Base-by-base conservation (phyloP, 2,888 invertebrate genomes). In the Hyppa rectilinea region DNA sequence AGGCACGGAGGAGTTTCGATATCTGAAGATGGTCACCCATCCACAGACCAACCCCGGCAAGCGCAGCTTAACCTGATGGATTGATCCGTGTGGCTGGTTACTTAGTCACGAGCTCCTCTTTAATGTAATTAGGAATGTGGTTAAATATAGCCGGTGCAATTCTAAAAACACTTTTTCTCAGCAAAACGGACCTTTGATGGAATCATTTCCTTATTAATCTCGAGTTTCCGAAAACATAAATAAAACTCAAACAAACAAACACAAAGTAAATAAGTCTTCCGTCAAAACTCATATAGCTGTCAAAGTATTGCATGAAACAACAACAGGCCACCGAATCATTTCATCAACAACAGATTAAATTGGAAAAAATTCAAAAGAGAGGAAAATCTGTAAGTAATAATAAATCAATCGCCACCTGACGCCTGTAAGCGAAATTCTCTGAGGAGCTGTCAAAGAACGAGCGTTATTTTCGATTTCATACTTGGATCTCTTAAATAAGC, bases 351-450 rank as follows among this genome's bases (percentile, higher is more conserved):
- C 12, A 61, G 45, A 62, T 75, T 63, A 47, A 53, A 71, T 75
- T 71, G 71, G 40, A 74, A 71, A 63, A 40, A 26, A 53, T 12
- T 14, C 45, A 31, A n/a, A 43, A 34, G 2, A 3, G 31, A 40
- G 10, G 31, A 34, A 34, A 55, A 50, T 0, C 43, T 20, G 20
- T 36, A 10, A 55, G 14, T 43, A 26, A 23, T 75, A 65, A 72
- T 72, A 72, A 75, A 75, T 72, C 72, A 72, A 72, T 72, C 72
- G 20, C n/a, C 10, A 17, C 20, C 7, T n/a, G 75, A 50, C 55
- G 23, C 23, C 14, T 38, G 43, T 43, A 56, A 75, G 23, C 14
- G 29, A 12, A 56, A 75, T 75, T 14, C 65, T 65, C 36, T 0
- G 31, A 43, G 26, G 56, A n/a, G n/a, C 56, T 43, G 66, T 72